Evolutionary conservation across 2,888 invertebrate genomes (phyloP).

Genomic region (Sinelater perroti): DNA sequence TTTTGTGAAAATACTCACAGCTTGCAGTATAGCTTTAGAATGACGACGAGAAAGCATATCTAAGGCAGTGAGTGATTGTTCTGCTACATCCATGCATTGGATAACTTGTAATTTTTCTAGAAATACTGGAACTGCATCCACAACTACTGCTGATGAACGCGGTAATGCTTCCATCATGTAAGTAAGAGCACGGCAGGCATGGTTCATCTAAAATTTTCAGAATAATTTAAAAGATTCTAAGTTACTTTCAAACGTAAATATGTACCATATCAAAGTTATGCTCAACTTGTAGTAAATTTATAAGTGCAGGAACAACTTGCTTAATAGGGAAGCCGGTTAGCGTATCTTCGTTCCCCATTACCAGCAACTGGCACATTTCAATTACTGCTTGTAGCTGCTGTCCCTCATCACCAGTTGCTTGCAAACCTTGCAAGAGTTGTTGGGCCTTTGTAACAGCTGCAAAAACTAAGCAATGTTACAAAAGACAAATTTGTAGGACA

Average conservation of each 20-base stretch:
- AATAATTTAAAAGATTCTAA: neutral
- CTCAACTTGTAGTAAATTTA: constrained; percentile 91
- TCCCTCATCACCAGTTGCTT: constrained; percentile 93
- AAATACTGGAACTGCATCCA: constrained; percentile 96
- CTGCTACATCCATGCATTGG: constrained; percentile 99
- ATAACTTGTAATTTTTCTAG: constrained; percentile 97
- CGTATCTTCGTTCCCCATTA: constrained; percentile 99
- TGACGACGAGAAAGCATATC: constrained; percentile 97
- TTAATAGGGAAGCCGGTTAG: constrained; percentile 98
- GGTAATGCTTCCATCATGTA: constrained; percentile 99
- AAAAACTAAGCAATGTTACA: constrained; percentile 35
- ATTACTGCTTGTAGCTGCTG: constrained; percentile 96
- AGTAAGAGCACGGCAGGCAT: constrained; percentile 96
- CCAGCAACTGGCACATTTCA: constrained; percentile 97
- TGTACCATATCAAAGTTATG: constrained; percentile 97
- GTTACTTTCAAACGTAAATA: no score
- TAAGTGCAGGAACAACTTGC: constrained; percentile 95
- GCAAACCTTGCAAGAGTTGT: constrained; percentile 89
- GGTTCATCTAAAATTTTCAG: constrained; percentile 80
- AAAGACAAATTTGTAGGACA: neutral
- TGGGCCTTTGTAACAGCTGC: constrained; percentile 87
- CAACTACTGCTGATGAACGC: constrained; percentile 93
- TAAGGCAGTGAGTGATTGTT: constrained; percentile 95
- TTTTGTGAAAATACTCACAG: constrained; percentile 69
- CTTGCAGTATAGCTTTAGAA: constrained; percentile 94